Base-by-base conservation (phyloP, 2,888 invertebrate genomes). In the Liopterus haemorrhoidalis region DNA sequence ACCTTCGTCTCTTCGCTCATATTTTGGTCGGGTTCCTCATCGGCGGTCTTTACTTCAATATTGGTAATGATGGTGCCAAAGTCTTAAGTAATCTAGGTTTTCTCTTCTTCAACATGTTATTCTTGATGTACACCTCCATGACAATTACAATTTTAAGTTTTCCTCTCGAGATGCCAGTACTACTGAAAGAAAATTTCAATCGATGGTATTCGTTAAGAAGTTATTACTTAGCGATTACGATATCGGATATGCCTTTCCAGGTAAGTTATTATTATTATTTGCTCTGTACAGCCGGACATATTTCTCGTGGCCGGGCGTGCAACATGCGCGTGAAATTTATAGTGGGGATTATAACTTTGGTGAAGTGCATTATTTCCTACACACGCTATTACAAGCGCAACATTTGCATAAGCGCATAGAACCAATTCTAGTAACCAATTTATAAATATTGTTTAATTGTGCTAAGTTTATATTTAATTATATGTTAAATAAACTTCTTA, bases 41-140 rank as follows among this genome's bases (percentile, higher is more conserved):
- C 65, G 96, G 95, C 49, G 85, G 93, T 41, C 76, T 96, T 51
- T 96, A 96, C 71, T 92, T 91, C 67, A 88, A 92, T 65, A 94
- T 92, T 62, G 95, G 95, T 49, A 87, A 96, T 64, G 94, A 96
- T 69, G 95, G 93, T 57, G 85, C 88, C 57, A 95, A 95, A 70
- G 93, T 94, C 48, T 81, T 94, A 51, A 94, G 93, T 64, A 97
- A 97, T 69, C 81, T 94, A 56, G 95, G 94, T 50, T 95, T 93
- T 73, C 75, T 96, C 18, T 96, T 97, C 78, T 96, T 97, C 79
- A 94, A 94, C 68, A 91, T 96, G 87, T 76, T 97, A 63, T 97
- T 97, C 76, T 81, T 96, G 54, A 96, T 96, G 92, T 97, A 96
- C 74, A 94, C 95, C 0, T 93, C 96, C n/a, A 92, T 97, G 86